Evolutionary conservation across 2,888 invertebrate species (phyloP), one percentile per base, ranked within the genome.

Genomic region (Sycophila texana): DNA sequence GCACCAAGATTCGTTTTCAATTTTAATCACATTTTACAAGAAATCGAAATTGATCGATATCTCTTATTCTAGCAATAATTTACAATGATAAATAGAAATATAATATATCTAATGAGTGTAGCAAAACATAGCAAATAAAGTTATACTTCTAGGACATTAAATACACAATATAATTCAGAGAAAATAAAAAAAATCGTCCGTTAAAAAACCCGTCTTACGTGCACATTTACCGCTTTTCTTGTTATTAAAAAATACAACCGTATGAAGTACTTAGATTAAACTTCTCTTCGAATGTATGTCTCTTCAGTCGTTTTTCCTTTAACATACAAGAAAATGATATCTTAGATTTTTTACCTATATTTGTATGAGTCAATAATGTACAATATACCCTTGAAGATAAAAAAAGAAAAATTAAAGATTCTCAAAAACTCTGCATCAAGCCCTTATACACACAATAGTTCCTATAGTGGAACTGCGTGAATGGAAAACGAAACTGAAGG

Each of bases 211-310:
- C 74, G 57, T 10, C 51, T 66, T 66, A 58, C 10, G 39, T 30
- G 14, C 30, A 20, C 49, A 67, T 47, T 39, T 26, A 60, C 3
- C 30, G 30, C 39, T 60, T 12, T 58, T 63, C 26, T 57, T 66
- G 47, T 12, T 60, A 77, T 66, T 66, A 58, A 72, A 76, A 77
- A 77, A 60, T 77, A 77, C 77, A 77, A 77, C 71, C 71, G 65
- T 58, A 77, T 51, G 39, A 71, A 66, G 26, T 71, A 71, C 71
- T 58, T 71, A 71, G 10, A 71, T 60, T 77, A 51, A 39, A 77
- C 58, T 72, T 72, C 72, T 13, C 20, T 39, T 58, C 58, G 57
- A 70, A 77, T 77, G 49, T 72, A 72, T 77, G 22, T 72, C 20
- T 60, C 51, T 74, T 68, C 68, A 60, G 60, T 53, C 39, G 14